Base-by-base conservation (phyloP, 2,888 invertebrate species). In the Mythimna albipuncta region DNA sequence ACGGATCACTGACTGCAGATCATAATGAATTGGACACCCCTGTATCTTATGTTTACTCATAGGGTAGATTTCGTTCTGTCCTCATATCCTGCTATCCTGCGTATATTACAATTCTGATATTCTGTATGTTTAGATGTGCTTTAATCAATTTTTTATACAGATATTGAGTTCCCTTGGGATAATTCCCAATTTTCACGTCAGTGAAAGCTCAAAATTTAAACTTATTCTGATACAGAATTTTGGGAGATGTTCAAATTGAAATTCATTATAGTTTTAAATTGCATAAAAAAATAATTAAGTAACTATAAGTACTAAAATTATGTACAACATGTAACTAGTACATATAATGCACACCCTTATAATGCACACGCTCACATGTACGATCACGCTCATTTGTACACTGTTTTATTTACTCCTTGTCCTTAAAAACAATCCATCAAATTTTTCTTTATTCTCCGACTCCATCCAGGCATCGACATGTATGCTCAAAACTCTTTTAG, bases 1-100 rank as follows among this genome's bases (percentile, higher is more conserved):
- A 57, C 61, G 61, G 47, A 26, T 50, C 19, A 77, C 77, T 75
- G 70, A n/a, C 32, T 50, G 9, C 38, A 9, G 32, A 54, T 54
- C 54, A 61, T 58, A 55, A 2, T 61, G 26, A 50, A 69, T 44
- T 41, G 38, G 59, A 21, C 35, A 47, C 13, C 32, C 21, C 61
- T 61, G 32, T 26, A 44, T 38, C 10, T 5, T 69, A 10, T 21
- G 32, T 38, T n/a, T 10, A 38, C 2, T 21, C n/a, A 41, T n/a
- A n/a, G 3, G n/a, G 11, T 55, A 26, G 13, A 59, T 13, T 41
- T 11, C 41, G n/a, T 50, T 6, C 16, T 21, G 4, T 19, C 58
- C 26, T 26, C 26, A 26, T 26, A 26, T 26, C 26, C 6, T 57
- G 32, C 16, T 57, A n/a, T 3, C 19, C 32, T n/a, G 9, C 6